phyloP scores from a whole-genome alignment of 2,888 invertebrate genomes.

The Endomychus coccineus region DNA sequence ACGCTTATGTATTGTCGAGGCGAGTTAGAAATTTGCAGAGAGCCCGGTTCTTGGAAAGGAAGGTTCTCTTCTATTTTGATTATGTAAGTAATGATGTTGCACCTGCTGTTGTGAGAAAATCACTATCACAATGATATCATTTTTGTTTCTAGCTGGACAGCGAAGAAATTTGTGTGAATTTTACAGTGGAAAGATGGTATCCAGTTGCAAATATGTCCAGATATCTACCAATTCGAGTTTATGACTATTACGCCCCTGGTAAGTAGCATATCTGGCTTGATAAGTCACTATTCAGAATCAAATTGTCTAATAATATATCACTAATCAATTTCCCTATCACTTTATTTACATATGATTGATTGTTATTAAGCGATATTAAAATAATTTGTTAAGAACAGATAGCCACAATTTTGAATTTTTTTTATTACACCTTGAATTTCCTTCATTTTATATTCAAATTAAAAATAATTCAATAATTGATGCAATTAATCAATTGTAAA shows the following conservation, averaged over 20 bases:
- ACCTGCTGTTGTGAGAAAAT: not conserved
- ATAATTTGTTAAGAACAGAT: too few species aligned
- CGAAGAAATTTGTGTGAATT: slow-evolving; percentile 82
- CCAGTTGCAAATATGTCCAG: slow-evolving; percentile 96
- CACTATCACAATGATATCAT: slow-evolving; percentile 1
- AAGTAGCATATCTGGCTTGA: slow-evolving; percentile 19
- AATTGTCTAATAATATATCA: too few species aligned
- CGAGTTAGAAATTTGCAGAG: slow-evolving; percentile 74
- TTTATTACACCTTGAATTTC: too few species aligned
- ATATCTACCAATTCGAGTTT: slow-evolving; percentile 81
- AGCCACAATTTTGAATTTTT: too few species aligned
- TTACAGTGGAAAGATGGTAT: slow-evolving; percentile 89
- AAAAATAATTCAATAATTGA: too few species aligned
- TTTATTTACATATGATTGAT: too few species aligned
- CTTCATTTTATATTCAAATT: too few species aligned
- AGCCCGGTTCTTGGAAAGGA: slow-evolving; percentile 72
- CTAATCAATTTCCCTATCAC: too few species aligned
- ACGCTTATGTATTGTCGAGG: slow-evolving; percentile 74
- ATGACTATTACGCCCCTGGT: slow-evolving; percentile 96
- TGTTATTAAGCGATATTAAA: too few species aligned
- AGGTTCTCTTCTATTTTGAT: slow-evolving; percentile 89
- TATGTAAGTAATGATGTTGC: slow-evolving; percentile 58
- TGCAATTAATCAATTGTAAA: too few species aligned
- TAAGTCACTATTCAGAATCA: too few species aligned
- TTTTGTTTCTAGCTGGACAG: slow-evolving; percentile 60